A percentile compares a stretch with the other conserved stretches of the same genome.
Evolutionary conservation across 2,113 vertebrate genomes (phyloP).

Genomic region (Nestor notabilis): DNA sequence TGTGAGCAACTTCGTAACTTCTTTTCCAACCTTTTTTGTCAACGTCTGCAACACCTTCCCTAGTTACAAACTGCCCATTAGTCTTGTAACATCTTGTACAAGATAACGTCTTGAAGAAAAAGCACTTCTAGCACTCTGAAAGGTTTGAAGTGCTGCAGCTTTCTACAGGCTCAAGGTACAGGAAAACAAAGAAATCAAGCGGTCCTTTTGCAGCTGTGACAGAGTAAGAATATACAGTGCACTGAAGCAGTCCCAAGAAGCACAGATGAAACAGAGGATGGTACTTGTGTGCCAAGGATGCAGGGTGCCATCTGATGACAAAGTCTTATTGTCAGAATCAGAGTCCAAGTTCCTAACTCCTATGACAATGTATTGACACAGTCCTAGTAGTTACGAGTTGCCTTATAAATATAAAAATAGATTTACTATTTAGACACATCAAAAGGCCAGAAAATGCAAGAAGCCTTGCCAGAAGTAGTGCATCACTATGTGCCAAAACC

Average conservation of each 20-base stretch:
- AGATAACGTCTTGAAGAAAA: neutral
- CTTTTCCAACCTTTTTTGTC: neutral
- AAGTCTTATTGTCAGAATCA: neutral
- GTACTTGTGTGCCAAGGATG: neutral
- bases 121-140: neutral
- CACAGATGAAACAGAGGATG: neutral
- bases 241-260: neutral
- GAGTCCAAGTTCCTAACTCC: neutral
- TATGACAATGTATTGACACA: neutral
- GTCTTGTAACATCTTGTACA: neutral
- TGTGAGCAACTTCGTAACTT: neutral
- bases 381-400: neutral
- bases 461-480: neutral
- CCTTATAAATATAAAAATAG: neutral
- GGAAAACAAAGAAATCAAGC: neutral
- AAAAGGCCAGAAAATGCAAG: neutral
- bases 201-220: neutral
- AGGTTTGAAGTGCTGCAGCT: neutral
- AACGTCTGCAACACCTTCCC: neutral
- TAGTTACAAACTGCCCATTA: neutral
- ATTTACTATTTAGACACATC: neutral
- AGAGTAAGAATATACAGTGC: neutral
- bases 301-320: accelerated
- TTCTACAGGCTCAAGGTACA: neutral
- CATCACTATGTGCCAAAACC: neutral